These are phyloP conservation scores for Eristalinus sepulchralis DNA, from an alignment of 2,888 invertebrate genomes.

Conservation along the genomic window DNA sequence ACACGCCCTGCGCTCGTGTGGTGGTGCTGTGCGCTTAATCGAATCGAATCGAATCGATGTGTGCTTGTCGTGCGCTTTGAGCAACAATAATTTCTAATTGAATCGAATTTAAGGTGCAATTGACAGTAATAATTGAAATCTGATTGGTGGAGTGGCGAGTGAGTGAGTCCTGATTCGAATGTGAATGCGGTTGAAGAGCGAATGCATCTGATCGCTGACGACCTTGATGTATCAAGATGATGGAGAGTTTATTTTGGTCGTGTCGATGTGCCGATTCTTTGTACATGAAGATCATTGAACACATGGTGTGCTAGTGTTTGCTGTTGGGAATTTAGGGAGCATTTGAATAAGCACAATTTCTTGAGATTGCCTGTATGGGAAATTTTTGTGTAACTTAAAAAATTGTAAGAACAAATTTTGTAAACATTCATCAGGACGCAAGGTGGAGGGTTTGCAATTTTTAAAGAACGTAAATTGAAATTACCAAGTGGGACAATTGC, in stretches of 20 bases:
- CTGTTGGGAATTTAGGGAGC: too few species aligned
- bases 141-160: conserved; percentile 60
- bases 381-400: too few species aligned
- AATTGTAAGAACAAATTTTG: too few species aligned
- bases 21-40: conserved; percentile 54
- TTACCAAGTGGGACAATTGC: too few species aligned
- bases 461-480: too few species aligned
- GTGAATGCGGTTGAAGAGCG: background rate
- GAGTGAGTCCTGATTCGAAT: conserved; percentile 47
- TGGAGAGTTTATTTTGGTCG: background rate
- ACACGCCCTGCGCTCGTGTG: background rate
- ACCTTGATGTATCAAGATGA: conserved; percentile 30
- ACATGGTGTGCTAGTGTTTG: background rate
- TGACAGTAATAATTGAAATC: conserved; percentile 76
- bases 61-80: conserved; percentile 62
- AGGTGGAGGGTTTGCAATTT: too few species aligned
- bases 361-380: too few species aligned
- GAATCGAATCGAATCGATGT: conserved; percentile 59
- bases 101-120: conserved; percentile 81
- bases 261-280: background rate
- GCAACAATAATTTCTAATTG: conserved; percentile 80
- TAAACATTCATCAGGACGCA: too few species aligned
- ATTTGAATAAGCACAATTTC: too few species aligned
- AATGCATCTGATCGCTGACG: conserved; percentile 28
- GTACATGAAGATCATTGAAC: background rate